Base-by-base conservation (phyloP, 2,888 invertebrate genomes). In the Agrilus mali region DNA sequence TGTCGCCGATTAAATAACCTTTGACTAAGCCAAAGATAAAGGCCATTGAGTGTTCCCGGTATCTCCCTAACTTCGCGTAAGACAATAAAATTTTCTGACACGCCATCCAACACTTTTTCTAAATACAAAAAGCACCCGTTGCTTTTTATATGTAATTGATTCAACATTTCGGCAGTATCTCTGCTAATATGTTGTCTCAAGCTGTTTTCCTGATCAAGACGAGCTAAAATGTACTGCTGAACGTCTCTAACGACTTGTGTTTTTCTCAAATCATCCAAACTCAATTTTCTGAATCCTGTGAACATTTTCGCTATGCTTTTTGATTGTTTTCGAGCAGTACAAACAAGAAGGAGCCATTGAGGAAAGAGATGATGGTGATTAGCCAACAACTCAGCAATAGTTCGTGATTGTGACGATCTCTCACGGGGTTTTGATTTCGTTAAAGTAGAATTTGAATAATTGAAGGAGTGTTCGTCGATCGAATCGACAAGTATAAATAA, bases 11-110 rank as follows among this genome's bases (percentile, higher is more conserved):
- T 88, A 62, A 96, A 94, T 20, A 95, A 73, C 40, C 94, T 75
- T 65, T 96, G 94, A 55, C 93, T 93, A 49, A 96, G 73, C 87
- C 95, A 96, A 51, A 96, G 70, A 60, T 94, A 96, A 15, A 96
- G 73, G 0, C 96, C 96, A 61, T 95, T 95, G 17, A 96, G 69
- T 0, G 95, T 96, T 7, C 94, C 92, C 0, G 96, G 95, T 40
- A 96, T 96, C 59, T 95, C 87, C 17, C 87, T 76, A 16, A 96
- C 89, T 61, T 93, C 89, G 0, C 94, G 74, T 31, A 95, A 70
- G 7, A 89, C 88, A 52, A 96, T 90, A 61, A 92, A 94, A 43
- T 85, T 90, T 57, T 94, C 92, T 0, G 88, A 86, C 2, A 95
- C 90, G 0, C 94, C 94, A 55, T 95, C 93, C 37, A 94, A 64